These are phyloP conservation scores for Dromius quadrimaculatus DNA, from an alignment of 2,888 invertebrate species.

Conservation along the genomic window DNA sequence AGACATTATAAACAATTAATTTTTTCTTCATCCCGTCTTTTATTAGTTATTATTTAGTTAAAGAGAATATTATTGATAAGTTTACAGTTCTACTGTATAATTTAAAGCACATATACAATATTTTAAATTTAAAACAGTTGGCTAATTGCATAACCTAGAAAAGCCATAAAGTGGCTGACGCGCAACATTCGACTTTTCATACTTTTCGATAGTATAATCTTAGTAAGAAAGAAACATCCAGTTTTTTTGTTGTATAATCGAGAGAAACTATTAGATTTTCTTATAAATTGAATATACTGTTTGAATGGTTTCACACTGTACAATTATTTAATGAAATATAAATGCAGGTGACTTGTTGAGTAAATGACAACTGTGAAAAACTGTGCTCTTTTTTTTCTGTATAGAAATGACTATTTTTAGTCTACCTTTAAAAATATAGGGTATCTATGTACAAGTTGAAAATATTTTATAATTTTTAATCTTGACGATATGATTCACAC, in stretches of 20 bases:
- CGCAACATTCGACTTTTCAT: slow-evolving; percentile 48
- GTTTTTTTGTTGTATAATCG: slow-evolving; percentile 26
- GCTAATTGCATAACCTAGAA: slow-evolving; percentile 47
- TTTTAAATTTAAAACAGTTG: slow-evolving; percentile 48
- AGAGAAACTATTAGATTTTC: slow-evolving; percentile 39
- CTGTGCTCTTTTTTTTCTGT: slow-evolving; percentile 19
- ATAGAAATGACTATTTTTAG: slow-evolving; percentile 14
- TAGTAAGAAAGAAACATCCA: slow-evolving; percentile 23
- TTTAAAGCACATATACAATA: slow-evolving; percentile 52
- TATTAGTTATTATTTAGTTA: too few relatives aligned
- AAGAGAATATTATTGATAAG: too few relatives aligned
- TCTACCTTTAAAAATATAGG: slow-evolving; percentile 1
- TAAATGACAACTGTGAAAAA: slow-evolving; percentile 31
- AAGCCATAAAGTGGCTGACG: slow-evolving; percentile 50
- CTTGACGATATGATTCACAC: too few relatives aligned
- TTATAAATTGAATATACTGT: slow-evolving; percentile 40
- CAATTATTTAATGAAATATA: slow-evolving; percentile 50
- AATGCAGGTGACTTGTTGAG: slow-evolving; percentile 49
- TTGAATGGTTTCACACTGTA: slow-evolving; percentile 47
- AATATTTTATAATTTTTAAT: background rate
- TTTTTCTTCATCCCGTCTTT: slow-evolving; percentile 7
- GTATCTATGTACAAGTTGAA: slow-evolving; percentile 4
- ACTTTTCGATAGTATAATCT: slow-evolving; percentile 38
- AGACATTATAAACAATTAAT: slow-evolving; percentile 12
- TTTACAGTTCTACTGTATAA: slow-evolving; percentile 42